Evolutionary conservation across 2,888 invertebrate genomes (phyloP).

Genomic region (Nemapogon koenigi): DNA sequence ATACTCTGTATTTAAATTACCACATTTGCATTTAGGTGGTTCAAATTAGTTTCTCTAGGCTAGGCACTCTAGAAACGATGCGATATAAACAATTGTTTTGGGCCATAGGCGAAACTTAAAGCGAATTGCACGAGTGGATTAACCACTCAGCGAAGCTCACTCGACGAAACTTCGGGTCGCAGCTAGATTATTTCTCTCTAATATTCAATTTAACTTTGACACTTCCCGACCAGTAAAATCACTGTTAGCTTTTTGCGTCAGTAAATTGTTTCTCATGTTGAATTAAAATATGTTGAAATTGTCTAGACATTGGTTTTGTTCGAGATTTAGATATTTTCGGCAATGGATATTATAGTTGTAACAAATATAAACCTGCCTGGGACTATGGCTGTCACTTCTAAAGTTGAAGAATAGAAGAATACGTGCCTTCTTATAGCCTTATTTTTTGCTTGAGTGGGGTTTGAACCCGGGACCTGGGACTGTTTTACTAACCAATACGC

Average conservation of each 20-base stretch:
- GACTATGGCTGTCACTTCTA: no score
- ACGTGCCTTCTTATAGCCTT: no score
- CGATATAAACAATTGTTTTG: slow-evolving; percentile 26
- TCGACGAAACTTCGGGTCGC: slow-evolving; percentile 40
- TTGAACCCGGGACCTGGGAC: no score
- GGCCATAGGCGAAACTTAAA: slow-evolving; percentile 36
- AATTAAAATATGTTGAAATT: neutral
- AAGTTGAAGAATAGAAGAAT: no score
- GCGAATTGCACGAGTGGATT: slow-evolving; percentile 58
- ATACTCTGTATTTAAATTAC: no score
- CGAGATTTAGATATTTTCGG: neutral
- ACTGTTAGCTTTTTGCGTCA: slow-evolving; percentile 45
- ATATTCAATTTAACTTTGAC: slow-evolving; percentile 66
- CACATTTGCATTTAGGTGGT: no score
- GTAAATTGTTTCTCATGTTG: slow-evolving; percentile 27
- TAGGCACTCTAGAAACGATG: slow-evolving; percentile 7
- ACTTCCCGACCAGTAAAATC: slow-evolving; percentile 54
- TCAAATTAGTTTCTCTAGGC: no score
- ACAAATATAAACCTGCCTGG: no score
- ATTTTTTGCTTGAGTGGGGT: no score
- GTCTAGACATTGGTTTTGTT: neutral
- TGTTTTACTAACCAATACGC: no score
- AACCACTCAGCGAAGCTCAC: slow-evolving; percentile 46
- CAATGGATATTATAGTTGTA: no score
- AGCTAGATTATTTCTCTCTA: slow-evolving; percentile 55